Evolutionary conservation across 2,888 invertebrate species (phyloP).

Genomic region (Callosobruchus maculatus): DNA sequence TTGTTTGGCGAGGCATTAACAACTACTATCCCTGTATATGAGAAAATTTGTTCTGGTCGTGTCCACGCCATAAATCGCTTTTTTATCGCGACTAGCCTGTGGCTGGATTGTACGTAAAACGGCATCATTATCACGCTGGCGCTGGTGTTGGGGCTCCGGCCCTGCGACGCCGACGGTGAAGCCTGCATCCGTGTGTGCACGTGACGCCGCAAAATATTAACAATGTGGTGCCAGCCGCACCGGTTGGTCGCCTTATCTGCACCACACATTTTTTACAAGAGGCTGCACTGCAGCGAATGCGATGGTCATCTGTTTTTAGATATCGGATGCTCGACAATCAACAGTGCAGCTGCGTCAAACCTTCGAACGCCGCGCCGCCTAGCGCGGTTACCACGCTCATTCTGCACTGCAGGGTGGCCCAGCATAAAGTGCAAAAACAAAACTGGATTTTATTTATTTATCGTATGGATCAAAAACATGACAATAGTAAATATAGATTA

Average conservation of each 20-base stretch:
- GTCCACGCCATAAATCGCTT: neutral
- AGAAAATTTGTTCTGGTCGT: neutral
- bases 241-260: neutral
- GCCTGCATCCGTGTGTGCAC: neutral
- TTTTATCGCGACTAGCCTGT: neutral
- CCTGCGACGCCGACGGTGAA: neutral
- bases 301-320: neutral
- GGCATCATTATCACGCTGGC: neutral
- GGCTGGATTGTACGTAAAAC: neutral
- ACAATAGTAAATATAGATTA: no score
- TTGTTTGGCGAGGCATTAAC: no score
- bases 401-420: no score
- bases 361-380: no score
- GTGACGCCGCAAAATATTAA: neutral
- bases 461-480: no score
- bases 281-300: neutral
- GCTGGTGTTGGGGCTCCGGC: neutral
- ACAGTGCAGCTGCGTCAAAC: neutral
- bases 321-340: neutral
- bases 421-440: no score
- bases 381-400: no score
- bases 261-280: neutral
- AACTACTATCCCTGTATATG: no score
- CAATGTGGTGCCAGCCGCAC: neutral
- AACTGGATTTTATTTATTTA: no score